These are phyloP conservation scores for Lamproptera curius DNA, from an alignment of 2,888 invertebrate species.

Conservation along the genomic window DNA sequence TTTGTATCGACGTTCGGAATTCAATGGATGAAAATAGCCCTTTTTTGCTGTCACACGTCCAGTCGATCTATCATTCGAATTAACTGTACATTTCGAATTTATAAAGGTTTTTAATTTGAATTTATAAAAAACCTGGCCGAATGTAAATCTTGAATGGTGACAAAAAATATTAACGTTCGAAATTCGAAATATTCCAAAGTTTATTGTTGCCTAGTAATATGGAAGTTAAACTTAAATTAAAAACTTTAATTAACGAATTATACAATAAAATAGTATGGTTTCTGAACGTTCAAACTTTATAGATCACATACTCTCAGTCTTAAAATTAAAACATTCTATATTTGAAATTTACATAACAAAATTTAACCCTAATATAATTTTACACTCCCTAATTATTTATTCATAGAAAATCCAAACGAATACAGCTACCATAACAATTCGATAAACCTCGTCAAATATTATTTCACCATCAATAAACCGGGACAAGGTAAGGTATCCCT, in stretches of 20 bases:
- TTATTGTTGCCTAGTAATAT: no score
- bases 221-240: no score
- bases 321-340: not conserved
- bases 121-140: not conserved
- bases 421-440: constrained; percentile 23
- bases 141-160: not conserved
- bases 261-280: no score
- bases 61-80: constrained; percentile 2
- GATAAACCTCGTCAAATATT: constrained; percentile 30
- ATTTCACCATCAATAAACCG: constrained; percentile 30
- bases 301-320: no score
- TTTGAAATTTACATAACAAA: not conserved
- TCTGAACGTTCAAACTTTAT: no score
- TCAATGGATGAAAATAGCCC: constrained; percentile 36
- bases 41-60: constrained; percentile 16
- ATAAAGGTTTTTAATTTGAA: no score
- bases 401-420: constrained; percentile 17
- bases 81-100: not conserved
- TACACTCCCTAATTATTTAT: constrained; percentile 8
- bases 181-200: no score
- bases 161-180: constrained; percentile 1
- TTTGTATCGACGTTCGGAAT: constrained; percentile 51
- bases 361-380: no score
- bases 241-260: no score
- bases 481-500: constrained; percentile 19